Conservation (phyloP, 2,888 invertebrate genomes). For the Andrena praecox region DNA sequence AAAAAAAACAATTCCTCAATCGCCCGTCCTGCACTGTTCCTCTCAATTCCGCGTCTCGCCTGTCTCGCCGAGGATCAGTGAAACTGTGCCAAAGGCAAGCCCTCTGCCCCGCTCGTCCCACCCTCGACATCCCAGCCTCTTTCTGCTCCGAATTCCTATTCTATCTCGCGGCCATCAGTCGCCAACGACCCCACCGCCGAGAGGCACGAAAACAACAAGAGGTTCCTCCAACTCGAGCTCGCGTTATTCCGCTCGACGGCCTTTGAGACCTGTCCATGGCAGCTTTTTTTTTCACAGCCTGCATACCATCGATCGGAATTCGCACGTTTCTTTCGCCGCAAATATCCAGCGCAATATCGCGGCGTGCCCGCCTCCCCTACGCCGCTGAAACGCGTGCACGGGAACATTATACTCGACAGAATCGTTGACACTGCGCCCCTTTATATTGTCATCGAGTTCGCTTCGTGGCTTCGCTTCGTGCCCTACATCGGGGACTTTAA, state of each 20-base stretch:
- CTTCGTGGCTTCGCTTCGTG: neutral
- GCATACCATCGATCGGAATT: neutral
- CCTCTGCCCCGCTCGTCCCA: conserved; percentile 26
- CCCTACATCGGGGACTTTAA: neutral
- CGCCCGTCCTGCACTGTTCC: conserved; percentile 17
- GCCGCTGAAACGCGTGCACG: neutral
- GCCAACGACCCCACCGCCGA: conserved; percentile 16
- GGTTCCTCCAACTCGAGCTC: conserved; percentile 4
- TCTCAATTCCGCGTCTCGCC: conserved; percentile 45
- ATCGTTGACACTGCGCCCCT: neutral
- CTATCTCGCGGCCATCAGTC: conserved; percentile 10
- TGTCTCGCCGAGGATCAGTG: conserved; percentile 58
- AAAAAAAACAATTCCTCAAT: conserved; percentile 18
- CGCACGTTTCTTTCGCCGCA: neutral
- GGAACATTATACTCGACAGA: neutral
- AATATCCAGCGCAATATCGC: conserved; percentile 21
- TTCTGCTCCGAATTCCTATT: neutral
- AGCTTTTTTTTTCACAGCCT: neutral
- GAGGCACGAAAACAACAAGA: conserved; percentile 43
- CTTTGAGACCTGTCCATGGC: conserved; percentile 22
- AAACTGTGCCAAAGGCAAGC: conserved; percentile 53
- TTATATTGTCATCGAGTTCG: neutral
- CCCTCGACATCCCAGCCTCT: conserved; percentile 10
- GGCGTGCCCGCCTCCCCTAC: neutral
- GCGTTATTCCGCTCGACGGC: conserved; percentile 17